Base-by-base conservation (phyloP, 2,797 vertebrate species). In the Poeciliopsis turneri region DNA sequence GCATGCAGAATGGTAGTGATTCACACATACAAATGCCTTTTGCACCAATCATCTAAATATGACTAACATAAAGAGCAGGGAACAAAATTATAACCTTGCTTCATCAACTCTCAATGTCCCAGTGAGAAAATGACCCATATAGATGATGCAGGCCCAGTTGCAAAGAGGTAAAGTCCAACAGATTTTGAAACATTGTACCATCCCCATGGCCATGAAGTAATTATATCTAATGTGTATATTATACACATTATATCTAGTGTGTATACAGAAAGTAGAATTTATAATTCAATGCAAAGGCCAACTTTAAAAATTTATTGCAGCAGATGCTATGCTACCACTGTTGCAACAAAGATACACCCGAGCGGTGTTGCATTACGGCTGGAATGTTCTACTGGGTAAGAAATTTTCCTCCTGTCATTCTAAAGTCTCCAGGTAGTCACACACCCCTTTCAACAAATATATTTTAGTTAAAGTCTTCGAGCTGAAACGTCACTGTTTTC, bases 391-490 rank as follows among this genome's bases (percentile, higher is more conserved):
- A 6, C 49, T 73, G 71, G 15, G 9, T 10, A 25, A 0, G 2
- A 46, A n/a, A 70, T 45, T 66, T 51, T 78, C 78, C 46, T 81
- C 53, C n/a, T 41, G 51, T 82, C 46, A 69, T 51, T 59, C 45
- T 71, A 30, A 36, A 20, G 41, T 70, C 76, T 57, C 36, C 55
- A 74, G n/a, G 41, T 70, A 69, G 55, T 59, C 74, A 57, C 51
- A 18, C 25, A 23, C 13, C 43, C 12, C 7, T 70, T n/a, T 77
- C 30, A 45, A 68, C 33, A 3, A 3, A 18, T 33, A 76, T 49
- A 64, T 5, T 77, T 23, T 9, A 68, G 25, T 46, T 64, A 57
- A 45, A 64, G 45, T 53, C 15, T 49, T 20, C 10, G 25, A 71
- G 20, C 23, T 59, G 9, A 61, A 74, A 59, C 20, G 20, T 1